Conservation (phyloP, 1,140 invertebrate species). For the Daktulosphaira vitifoliae region DNA sequence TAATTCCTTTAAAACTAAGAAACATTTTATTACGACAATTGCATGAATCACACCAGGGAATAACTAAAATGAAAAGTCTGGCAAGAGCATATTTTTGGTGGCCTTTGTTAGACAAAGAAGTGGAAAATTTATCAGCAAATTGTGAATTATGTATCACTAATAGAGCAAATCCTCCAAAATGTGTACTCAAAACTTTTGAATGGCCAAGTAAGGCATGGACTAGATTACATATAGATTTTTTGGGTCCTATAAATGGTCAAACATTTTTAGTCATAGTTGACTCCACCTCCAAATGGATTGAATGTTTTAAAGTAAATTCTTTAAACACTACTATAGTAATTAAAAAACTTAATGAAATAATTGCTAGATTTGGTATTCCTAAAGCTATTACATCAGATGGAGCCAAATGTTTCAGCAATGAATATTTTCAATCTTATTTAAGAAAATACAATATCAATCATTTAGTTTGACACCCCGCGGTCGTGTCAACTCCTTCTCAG, state of each 20-base stretch:
- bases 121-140: constrained; percentile 11
- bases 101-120: constrained; percentile 36
- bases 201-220: too few relatives aligned
- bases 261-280: too few relatives aligned
- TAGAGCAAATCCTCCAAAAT: neutral
- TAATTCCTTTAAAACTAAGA: constrained; percentile 13
- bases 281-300: neutral
- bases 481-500: too few relatives aligned
- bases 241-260: constrained; percentile 36
- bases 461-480: too few relatives aligned
- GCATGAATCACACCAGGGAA: constrained; percentile 21
- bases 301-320: neutral
- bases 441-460: too few relatives aligned
- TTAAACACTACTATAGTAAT: neutral
- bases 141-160: neutral
- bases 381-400: neutral
- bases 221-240: constrained; percentile 41
- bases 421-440: too few relatives aligned
- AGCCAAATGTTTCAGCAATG: neutral
- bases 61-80: constrained; percentile 35
- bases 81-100: too few relatives aligned
- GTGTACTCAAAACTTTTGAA: too few relatives aligned
- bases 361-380: constrained; percentile 1
- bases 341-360: neutral
- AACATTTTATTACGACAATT: constrained; percentile 2